Base-by-base conservation (phyloP, 2,888 invertebrate species). In the Epicampocera succincta region DNA sequence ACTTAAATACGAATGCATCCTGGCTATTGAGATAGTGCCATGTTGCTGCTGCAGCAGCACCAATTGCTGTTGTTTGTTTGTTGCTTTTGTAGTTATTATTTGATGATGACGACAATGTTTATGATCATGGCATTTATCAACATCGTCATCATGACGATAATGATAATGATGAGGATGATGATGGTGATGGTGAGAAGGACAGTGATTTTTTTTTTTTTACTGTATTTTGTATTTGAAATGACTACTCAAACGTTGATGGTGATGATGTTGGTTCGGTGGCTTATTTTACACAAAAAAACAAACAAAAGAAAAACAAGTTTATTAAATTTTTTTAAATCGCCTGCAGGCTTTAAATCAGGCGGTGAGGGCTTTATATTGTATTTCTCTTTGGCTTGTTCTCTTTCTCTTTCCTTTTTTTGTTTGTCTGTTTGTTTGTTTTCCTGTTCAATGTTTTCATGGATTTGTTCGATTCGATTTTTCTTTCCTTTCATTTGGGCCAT, bases 281-380 rank as follows among this genome's bases (percentile, higher is more conserved):
- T 65, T 71, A 46, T 69, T 63, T 69, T 58, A 5, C 12, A 29
- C 42, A 69, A 56, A 42, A 25, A 15, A 44, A 75, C 71, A 80
- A 75, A 75, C 52, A 74, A 56, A 42, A 25, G 19, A 42, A 75
- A 75, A 80, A 80, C 80, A 60, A 80, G 75, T 80, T 80, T 75
- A 74, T 56, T 63, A 56, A 15, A 52, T 9, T 52, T 44, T 17
- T 56, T 48, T 46, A 58, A 66, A 56, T 52, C 52, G 52, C 60
- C 66, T 60, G 54, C 52, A 78, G 72, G 66, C 78, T 65, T 78
- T 46, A 52, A 72, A 52, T 15, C 56, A 54, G 19, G 58, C 58
- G 50, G 29, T 60, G 42, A 40, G 48, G 46, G 40, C 61, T 46
- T 29, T 15, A n/a, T n/a, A n/a, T n/a, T n/a, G n/a, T n/a, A 50